Base-by-base conservation (phyloP, 2,113 vertebrate species). In the Sylvia atricapilla region DNA sequence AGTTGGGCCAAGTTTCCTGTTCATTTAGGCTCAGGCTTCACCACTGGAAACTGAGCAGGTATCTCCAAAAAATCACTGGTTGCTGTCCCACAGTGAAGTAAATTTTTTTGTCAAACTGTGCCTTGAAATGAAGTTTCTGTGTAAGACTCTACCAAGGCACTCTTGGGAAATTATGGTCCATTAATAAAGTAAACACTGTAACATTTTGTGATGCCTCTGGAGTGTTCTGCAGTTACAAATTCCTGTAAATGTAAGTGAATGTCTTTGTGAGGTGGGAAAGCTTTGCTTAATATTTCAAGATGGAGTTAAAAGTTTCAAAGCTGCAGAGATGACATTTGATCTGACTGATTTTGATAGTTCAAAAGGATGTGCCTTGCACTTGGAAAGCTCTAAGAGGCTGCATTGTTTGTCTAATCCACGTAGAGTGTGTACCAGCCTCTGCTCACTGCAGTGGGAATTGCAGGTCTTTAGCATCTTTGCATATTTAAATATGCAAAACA, bases 221-320 rank as follows among this genome's bases (percentile, higher is more conserved):
- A 74, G 39, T 81, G 43, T 62, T 94, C 52, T 63, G 80, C 60
- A 72, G 59, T 53, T 91, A 55, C 0, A 13, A 76, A 47, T 88
- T 64, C 30, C 56, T 90, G 44, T 74, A 79, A 46, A 49, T 66
- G 56, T 22, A 77, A 83, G 37, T 14, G 50, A 70, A 67, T 0
- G 1, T 28, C 86, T 90, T 67, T 0, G 11, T 0, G 18, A 81
- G 70, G 59, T 84, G 35, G 55, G 84, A 55, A 67, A 79, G 50
- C 70, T 94, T 60, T 95, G 62, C 72, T 95, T 96, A 84, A 92
- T 95, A 68, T 90, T 93, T 92, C 59, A 94, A 90, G 46, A 19
- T 23, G 2, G 19, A 84, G 70, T 37, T 69, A 41, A 44, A 88
- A 92, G 56, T 92, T 92, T 63, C 37, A 60, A n/a, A 84, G 83